Conservation (phyloP, 2,888 invertebrate species). For the Hypomecis atomaria region DNA sequence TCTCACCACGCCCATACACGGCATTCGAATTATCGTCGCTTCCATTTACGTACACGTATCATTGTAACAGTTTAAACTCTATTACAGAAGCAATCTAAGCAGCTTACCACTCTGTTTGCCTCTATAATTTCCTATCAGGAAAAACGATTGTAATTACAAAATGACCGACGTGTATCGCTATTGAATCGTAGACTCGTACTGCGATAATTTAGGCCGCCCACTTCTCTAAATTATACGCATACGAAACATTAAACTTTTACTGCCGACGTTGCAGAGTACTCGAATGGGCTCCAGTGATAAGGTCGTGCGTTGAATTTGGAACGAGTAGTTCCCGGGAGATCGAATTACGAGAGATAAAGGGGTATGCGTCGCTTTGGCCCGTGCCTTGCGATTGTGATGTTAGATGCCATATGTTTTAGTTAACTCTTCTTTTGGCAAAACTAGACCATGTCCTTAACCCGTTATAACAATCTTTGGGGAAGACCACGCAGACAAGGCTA, state of each 20-base stretch:
- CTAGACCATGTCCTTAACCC: no score
- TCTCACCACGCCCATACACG: conserved; percentile 11
- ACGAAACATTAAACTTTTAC: conserved; percentile 41
- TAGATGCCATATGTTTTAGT: background rate
- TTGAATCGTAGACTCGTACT: conserved; percentile 20
- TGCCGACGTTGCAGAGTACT: conserved; percentile 22
- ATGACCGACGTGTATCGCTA: conserved; percentile 18
- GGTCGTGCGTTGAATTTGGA: conserved; percentile 32
- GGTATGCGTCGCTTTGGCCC: conserved; percentile 9
- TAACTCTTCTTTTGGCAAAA: background rate
- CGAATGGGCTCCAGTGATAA: conserved; percentile 31
- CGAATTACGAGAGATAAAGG: conserved; percentile 30
- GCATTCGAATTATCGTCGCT: conserved; percentile 2
- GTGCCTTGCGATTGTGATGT: conserved; percentile 4
- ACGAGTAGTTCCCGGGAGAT: conserved; percentile 24
- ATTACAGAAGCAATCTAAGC: conserved; percentile 28
- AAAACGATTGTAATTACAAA: conserved; percentile 30
- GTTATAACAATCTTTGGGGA: no score
- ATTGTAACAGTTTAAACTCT: conserved; percentile 16
- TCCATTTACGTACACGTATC: conserved; percentile 12
- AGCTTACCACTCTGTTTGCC: conserved; percentile 20
- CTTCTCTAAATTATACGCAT: conserved; percentile 33
- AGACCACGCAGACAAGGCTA: no score
- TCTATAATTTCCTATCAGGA: conserved; percentile 29
- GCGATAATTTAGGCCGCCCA: conserved; percentile 35